Evolutionary conservation across 2,113 vertebrate genomes (phyloP), one percentile per base, ranked within the genome.

Genomic region (Eidolon helvum): DNA sequence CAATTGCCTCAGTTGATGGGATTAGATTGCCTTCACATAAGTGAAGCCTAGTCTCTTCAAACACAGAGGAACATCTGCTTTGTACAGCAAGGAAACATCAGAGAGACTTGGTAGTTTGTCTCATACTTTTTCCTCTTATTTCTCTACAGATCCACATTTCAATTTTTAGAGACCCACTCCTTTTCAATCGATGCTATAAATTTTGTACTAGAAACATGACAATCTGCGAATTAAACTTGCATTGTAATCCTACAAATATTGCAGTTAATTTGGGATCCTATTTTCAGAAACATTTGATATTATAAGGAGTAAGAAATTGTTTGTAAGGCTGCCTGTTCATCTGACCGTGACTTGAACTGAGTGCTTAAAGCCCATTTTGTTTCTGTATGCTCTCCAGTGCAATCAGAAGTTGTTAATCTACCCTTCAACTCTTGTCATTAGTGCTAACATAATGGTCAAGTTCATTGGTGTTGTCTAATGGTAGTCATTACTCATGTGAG

Each of bases 141-240:
- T 72, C 22, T 61, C 12, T 11, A 86, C n/a, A 92, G 35, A 80
- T 45, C 19, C 9, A 61, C 48, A 68, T 79, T 92, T 40, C 7
- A 87, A 15, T 90, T 87, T 6, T 40, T 84, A 95, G 78, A 92
- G 9, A 69, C 24, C 24, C n/a, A 77, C 1, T 95, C 30, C 18
- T 82, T 96, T 68, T 50, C 85, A 75, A 19, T 24, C 45, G 35
- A n/a, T 78, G 14, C 9, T 95, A 38, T 79, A 57, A 35, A 26
- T 65, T 95, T 93, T 33, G 35, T 53, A 57, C 63, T 78, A 90
- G n/a, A 90, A 86, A 77, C 18, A 83, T 90, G 68, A 90, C 15
- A 84, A 66, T 91, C 61, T 95, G 61, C 84, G 77, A 87, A 93
- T 93, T 95, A 90, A 82, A 63, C 74, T 95, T 63, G 72, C n/a